Base-by-base conservation (phyloP, 1,140 invertebrate genomes). In the Lordiphosa stackelbergi region DNA sequence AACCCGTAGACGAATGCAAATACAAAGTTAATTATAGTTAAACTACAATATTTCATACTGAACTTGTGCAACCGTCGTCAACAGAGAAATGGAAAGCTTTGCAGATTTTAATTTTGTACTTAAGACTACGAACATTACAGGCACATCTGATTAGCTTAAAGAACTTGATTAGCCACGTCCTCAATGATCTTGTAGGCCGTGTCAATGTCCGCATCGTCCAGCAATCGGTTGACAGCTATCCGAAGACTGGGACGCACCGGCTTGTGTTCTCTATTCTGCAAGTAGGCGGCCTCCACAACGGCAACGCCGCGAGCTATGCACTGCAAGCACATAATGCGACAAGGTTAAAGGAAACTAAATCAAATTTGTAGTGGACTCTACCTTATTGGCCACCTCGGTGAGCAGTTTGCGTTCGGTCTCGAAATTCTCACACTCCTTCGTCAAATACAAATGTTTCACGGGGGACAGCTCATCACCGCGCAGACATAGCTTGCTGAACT, bases 361-460 rank as follows among this genome's bases (percentile, higher is more conserved):
- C 36, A 24, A 36, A 19, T 28, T 4, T 38, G 16, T 16, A 6
- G 7, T 2, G 5, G 19, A 16, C 7, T 8, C 0, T 61, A 88
- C 87, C 61, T 73, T 70, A 12, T 88, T 87, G 22, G 88, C 85
- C 6, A 96, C 91, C 65, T 91, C 88, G 3, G 89, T 88, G 12
- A 96, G 85, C 49, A 92, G 88, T 7, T 86, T 77, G 4, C 90
- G 77, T 73, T 90, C 86, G 22, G 87, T 83, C 2, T 90, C 89
- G 1, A 88, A 66, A 22, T 53, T 66, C 0, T 79, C 63, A n/a
- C 46, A 46, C 5, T 89, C 84, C 8, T 90, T 85, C 0, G 89
- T 90, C 11, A 96, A 86, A 69, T 92, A 92, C 4, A 97, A 77
- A 88, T 96, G 95, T 70, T 97, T 95, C 0, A 97, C 88, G 0